Evolutionary conservation across 1,140 invertebrate species (phyloP), one percentile per base, ranked within the genome.

Genomic region (Streblospio benedicti): DNA sequence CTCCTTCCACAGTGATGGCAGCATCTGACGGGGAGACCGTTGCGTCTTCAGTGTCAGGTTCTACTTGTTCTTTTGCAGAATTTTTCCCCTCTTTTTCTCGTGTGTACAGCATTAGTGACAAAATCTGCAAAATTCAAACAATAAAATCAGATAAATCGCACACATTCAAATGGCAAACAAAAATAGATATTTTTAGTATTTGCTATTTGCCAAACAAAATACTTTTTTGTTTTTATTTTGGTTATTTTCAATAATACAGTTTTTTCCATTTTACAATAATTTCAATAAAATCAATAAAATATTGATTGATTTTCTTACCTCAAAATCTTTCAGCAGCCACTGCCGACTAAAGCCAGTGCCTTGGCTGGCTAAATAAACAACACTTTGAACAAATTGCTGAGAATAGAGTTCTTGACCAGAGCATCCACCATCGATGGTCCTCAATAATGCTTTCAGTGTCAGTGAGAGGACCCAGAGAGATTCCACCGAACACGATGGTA

Each of bases 331-430:
- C 0, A 74, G 65, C 12, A 76, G 62, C 74, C 74, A 76, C 49
- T 72, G 73, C 33, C 74, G 72, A 61, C 69, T 74, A 51, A 76
- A 71, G 23, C 70, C 70, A 12, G 75, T 77, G 1, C 73, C 75
- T 53, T 69, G 69, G 49, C 71, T 72, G 44, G 74, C 71, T 5
- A 75, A 57, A 52, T 67, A 67, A 0, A 77, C 75, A n/a, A 76
- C 47, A 60, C 69, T 69, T 61, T 74, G 72, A 20, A 76, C 69
- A 53, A 77, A 72, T 23, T 69, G 64, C 14, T 67, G 55, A 9
- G 65, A 61, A 63, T 68, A 75, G 14, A 76, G 44, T 44, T 65
- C 66, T 9, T 67, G 56, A 50, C 43, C 51, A 45, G n/a, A 57
- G 60, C 16, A 25, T 1, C 31, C 55, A 16, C 18, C 20, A 18